Evolutionary conservation across 2,797 vertebrate species (phyloP).

Genomic region (Sebastes minor): DNA sequence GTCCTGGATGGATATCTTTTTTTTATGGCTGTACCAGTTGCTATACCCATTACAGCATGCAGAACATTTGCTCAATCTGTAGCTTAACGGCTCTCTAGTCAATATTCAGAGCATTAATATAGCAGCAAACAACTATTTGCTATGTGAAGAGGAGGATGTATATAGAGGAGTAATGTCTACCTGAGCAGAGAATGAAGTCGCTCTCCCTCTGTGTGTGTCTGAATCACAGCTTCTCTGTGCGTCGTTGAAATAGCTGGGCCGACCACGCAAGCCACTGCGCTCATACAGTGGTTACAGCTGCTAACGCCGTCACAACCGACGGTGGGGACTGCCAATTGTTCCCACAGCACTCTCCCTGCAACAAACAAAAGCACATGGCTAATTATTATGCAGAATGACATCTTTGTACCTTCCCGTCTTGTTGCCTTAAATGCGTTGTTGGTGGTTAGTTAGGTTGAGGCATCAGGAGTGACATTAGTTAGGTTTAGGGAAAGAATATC

Average conservation of each 20-base stretch:
- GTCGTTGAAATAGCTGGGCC: not conserved
- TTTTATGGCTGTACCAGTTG: not conserved
- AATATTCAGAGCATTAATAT: not conserved
- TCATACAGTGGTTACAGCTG: not conserved
- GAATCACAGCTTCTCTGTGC: not conserved
- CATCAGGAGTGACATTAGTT: no score
- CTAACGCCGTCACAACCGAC: not conserved
- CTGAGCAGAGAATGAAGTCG: not conserved
- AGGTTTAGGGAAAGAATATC: no score
- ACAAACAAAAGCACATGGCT: no score
- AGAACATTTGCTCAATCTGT: constrained; percentile 7
- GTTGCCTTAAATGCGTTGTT: no score
- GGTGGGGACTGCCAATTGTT: no score
- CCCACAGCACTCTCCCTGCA: no score
- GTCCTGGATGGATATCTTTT: not conserved
- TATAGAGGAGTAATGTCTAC: not conserved
- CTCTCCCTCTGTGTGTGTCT: not conserved
- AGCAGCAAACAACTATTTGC: not conserved
- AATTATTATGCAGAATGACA: no score
- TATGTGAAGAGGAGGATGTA: not conserved
- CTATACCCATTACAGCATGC: not conserved
- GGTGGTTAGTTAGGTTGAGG: no score
- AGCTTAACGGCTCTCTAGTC: not conserved
- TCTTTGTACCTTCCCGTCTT: no score
- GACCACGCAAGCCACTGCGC: not conserved